A percentile compares a stretch with the other conserved stretches of the same genome.
Evolutionary conservation across 2,797 vertebrate genomes (phyloP).

Genomic region (Pagetopsis macropterus): DNA sequence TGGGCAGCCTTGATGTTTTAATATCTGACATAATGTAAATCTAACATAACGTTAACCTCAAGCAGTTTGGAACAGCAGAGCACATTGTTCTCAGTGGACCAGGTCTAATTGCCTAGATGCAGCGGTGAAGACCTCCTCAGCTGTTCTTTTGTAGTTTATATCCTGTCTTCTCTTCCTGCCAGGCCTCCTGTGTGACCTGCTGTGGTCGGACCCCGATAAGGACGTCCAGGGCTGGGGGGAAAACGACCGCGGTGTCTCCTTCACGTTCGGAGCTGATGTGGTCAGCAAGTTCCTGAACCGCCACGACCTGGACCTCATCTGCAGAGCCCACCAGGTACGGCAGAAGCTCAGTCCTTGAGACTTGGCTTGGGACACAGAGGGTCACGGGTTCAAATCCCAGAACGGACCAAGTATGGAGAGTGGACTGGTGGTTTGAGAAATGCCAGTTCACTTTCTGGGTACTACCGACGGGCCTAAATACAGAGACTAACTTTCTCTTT

Average conservation of each 20-base stretch:
- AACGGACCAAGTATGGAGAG: no score
- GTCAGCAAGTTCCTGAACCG: constrained; percentile 98
- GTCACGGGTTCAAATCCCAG: no score
- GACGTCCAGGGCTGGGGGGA: constrained; percentile 98
- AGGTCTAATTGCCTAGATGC: background rate
- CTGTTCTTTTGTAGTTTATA: background rate
- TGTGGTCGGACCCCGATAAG: constrained; percentile 98
- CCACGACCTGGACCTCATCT: constrained; percentile 97
- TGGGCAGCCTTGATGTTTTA: background rate
- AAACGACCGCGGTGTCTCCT: constrained; percentile 96
- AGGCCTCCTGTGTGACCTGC: constrained; percentile 93
- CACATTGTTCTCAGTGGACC: background rate
- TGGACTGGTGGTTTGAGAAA: no score
- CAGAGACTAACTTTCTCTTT: no score
- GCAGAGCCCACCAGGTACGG: constrained; percentile 92
- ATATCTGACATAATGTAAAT: background rate
- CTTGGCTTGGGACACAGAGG: no score
- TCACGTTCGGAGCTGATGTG: constrained; percentile 95
- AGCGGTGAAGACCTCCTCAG: background rate
- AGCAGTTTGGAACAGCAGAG: background rate
- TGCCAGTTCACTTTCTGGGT: no score
- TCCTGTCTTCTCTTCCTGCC: background rate
- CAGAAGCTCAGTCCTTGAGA: no score
- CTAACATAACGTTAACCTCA: background rate
- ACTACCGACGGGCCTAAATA: no score